These are phyloP conservation scores for Oxyura jamaicensis DNA, from an alignment of 2,113 vertebrate species.

Conservation along the genomic window DNA sequence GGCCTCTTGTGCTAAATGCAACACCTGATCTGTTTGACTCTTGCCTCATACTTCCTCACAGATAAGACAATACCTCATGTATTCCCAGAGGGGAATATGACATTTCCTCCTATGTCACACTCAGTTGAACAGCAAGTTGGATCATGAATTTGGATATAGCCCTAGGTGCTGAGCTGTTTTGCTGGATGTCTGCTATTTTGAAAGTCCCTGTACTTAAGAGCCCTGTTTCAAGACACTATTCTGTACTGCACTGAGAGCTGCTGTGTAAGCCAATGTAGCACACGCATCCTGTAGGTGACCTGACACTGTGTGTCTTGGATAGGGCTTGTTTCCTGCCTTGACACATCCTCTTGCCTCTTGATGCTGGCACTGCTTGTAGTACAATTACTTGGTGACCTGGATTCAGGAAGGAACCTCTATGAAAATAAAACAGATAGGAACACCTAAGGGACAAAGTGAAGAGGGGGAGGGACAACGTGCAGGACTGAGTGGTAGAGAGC, in stretches of 20 bases:
- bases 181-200: background rate
- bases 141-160: background rate
- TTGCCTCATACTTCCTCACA: background rate
- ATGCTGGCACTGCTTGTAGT: background rate
- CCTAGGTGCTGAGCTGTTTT: background rate
- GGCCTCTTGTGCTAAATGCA: background rate
- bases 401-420: background rate
- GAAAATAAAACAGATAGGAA: background rate
- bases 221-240: background rate
- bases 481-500: background rate
- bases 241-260: background rate
- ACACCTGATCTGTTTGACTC: background rate
- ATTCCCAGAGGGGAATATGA: background rate
- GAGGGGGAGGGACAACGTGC: background rate
- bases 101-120: background rate
- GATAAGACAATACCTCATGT: background rate
- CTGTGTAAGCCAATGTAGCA: accelerated
- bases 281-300: background rate
- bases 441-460: background rate
- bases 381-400: background rate
- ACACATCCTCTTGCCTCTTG: background rate
- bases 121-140: background rate
- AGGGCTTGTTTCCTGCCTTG: background rate
- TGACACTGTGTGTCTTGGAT: accelerated
- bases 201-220: background rate